Evolutionary conservation across 2,888 invertebrate genomes (phyloP).

Genomic region (Fragum fragum): DNA sequence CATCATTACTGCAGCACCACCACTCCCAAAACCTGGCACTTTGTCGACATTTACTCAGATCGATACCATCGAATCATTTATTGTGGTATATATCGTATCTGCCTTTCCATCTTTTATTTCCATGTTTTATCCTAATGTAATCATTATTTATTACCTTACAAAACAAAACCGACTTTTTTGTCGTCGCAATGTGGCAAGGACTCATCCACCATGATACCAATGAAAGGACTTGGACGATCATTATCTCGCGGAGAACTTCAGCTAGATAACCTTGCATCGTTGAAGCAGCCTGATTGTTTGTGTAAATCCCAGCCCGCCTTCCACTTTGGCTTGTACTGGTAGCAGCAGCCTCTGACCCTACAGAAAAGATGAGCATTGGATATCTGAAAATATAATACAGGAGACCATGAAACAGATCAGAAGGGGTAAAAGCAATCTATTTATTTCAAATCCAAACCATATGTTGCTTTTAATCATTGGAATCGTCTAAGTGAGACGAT

Average conservation of each 20-base stretch:
- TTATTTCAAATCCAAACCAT: no score
- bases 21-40: slow-evolving; percentile 41
- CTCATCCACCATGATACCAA: slow-evolving; percentile 54
- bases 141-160: slow-evolving; percentile 36
- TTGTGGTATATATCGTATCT: slow-evolving; percentile 39
- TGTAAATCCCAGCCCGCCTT: slow-evolving; percentile 22
- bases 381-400: slow-evolving; percentile 26
- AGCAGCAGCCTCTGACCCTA: background rate
- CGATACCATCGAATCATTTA: slow-evolving; percentile 33
- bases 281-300: slow-evolving; percentile 13
- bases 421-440: no score
- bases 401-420: no score
- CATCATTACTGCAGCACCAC: slow-evolving; percentile 48
- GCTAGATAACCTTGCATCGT: slow-evolving; percentile 24
- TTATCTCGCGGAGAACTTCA: slow-evolving; percentile 27
- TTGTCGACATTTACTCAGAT: slow-evolving; percentile 23
- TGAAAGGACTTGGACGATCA: slow-evolving; percentile 37
- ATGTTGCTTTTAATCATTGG: no score
- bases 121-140: slow-evolving; percentile 38
- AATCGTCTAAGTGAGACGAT: no score
- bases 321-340: background rate
- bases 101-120: slow-evolving; percentile 42
- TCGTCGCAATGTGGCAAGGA: slow-evolving; percentile 40
- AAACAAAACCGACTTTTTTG: slow-evolving; percentile 44
- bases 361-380: slow-evolving; percentile 21